Evolutionary conservation across 2,797 vertebrate species (phyloP).

Genomic region (Mus caroli): DNA sequence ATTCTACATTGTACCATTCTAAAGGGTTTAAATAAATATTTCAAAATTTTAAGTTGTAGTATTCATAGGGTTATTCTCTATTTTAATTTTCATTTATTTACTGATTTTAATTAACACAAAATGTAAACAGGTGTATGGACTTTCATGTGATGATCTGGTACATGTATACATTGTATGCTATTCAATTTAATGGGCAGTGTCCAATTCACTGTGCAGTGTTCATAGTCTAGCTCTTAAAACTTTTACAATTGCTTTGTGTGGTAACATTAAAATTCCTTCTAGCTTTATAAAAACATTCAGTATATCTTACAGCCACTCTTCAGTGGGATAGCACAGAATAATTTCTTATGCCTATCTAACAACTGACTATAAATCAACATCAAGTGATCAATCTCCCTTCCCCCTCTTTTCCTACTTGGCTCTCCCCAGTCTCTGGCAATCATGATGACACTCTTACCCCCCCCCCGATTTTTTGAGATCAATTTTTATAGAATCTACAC

Average conservation of each 20-base stretch:
- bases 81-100: neutral
- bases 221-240: neutral
- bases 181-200: neutral
- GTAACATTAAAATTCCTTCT: neutral
- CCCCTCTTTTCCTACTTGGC: too few species aligned
- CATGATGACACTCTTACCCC: neutral
- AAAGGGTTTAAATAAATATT: neutral
- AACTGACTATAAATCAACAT: neutral
- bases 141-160: neutral
- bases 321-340: neutral
- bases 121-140: neutral
- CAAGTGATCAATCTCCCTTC: neutral
- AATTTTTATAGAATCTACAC: neutral
- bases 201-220: neutral
- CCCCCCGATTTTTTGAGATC: neutral
- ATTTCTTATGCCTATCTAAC: neutral
- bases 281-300: neutral
- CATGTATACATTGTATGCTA: neutral
- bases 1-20: neutral
- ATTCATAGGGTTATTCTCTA: neutral
- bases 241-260: neutral
- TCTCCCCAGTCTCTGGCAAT: neutral
- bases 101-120: neutral
- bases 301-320: neutral
- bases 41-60: neutral